A percentile compares a stretch with the other conserved stretches of the same genome.
Evolutionary conservation across 2,797 vertebrate genomes (phyloP).

Genomic region (Schizopygopsis malacanthus): DNA sequence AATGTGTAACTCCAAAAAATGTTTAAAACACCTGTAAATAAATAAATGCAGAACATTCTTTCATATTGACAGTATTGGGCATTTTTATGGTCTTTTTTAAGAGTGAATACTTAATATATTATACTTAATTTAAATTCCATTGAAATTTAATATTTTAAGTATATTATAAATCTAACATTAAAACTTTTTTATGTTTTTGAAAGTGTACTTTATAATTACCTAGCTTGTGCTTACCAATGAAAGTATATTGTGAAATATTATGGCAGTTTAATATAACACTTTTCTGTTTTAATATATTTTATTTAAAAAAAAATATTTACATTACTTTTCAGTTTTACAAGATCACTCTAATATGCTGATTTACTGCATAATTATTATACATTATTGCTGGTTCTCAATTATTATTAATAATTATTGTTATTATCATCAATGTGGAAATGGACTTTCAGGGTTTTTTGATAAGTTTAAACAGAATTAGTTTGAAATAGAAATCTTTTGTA

Average conservation of each 20-base stretch:
- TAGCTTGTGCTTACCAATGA: too few species aligned
- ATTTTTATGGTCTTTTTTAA: background rate
- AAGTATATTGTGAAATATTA: background rate
- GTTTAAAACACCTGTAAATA: background rate
- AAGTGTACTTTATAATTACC: background rate
- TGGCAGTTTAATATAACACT: background rate
- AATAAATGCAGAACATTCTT: background rate
- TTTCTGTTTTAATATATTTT: background rate
- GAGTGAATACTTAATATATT: background rate
- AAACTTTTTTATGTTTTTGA: background rate
- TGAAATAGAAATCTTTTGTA: background rate
- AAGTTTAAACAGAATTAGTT: background rate
- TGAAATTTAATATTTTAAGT: background rate
- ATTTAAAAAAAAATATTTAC: too few species aligned
- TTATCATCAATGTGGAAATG: background rate
- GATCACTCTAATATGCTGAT: background rate
- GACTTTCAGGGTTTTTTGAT: too few species aligned
- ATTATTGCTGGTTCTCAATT: background rate
- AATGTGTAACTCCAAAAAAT: background rate
- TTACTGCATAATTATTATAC: background rate
- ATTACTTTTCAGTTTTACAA: background rate
- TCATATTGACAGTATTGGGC: background rate
- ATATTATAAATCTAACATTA: background rate
- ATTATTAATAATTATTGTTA: background rate
- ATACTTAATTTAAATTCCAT: background rate